Conservation (phyloP, 2,888 invertebrate genomes). For the Unio pictorum region DNA sequence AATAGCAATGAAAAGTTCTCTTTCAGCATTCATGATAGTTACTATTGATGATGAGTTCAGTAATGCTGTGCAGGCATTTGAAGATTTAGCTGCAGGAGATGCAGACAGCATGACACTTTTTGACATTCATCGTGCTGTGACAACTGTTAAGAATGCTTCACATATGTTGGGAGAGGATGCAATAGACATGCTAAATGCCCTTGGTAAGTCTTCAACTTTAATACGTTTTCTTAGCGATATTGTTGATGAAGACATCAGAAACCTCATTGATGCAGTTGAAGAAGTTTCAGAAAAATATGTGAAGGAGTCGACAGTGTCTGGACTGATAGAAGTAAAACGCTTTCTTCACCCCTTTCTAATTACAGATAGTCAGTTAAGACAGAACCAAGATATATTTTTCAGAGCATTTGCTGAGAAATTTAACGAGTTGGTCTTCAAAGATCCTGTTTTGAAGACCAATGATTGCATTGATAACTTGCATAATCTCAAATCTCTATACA, state of each 20-base stretch:
- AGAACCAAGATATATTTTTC: conserved; percentile 2
- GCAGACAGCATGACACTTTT: conserved; percentile 7
- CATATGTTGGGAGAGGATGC: conserved; percentile 12
- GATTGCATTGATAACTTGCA: conserved; percentile 38
- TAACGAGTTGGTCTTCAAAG: conserved; percentile 2
- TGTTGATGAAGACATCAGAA: conserved; percentile 43
- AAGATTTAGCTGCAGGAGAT: no score
- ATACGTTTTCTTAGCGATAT: conserved; percentile 30
- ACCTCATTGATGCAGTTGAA: conserved; percentile 49
- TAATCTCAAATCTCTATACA: conserved; percentile 37
- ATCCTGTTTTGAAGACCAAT: conserved; percentile 24
- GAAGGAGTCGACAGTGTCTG: conserved; percentile 42
- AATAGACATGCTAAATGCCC: conserved; percentile 15
- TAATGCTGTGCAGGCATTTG: no score
- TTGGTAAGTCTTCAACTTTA: conserved; percentile 19
- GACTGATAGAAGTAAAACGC: conserved; percentile 37
- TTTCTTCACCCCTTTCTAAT: conserved; percentile 33
- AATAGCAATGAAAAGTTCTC: no score
- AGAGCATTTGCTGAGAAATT: conserved; percentile 14
- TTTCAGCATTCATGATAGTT: no score
- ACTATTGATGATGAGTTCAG: no score
- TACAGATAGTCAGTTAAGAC: no score
- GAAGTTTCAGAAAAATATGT: conserved; percentile 49
- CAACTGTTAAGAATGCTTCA: conserved; percentile 16
- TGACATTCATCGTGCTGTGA: conserved; percentile 14